Percentiles rank a stretch among this genome's conserved stretches.
These are phyloP conservation scores for Montipora capitata DNA, from an alignment of 92 coral and sea anemone genomes.

Conservation along the genomic window DNA sequence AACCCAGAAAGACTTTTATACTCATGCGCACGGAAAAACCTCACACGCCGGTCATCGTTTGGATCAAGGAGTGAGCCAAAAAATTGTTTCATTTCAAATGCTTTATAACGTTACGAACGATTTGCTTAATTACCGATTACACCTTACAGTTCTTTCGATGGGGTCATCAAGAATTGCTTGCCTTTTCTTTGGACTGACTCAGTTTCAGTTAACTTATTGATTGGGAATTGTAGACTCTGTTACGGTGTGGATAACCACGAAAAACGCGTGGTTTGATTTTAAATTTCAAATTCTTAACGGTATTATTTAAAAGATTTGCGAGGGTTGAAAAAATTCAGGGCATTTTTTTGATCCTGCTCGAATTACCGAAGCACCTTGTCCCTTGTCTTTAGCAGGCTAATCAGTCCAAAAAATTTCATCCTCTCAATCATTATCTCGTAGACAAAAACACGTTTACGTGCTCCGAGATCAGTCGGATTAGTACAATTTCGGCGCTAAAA, in stretches of 20 bases:
- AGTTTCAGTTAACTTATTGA: background rate
- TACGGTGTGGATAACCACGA: background rate
- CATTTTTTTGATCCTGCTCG: background rate
- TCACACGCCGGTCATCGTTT: background rate
- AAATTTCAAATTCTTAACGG: background rate
- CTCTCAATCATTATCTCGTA: conserved; percentile 27
- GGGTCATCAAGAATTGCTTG: conserved; percentile 9
- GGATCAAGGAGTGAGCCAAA: background rate
- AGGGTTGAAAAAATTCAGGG: background rate
- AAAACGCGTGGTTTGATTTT: background rate
- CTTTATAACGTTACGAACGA: background rate
- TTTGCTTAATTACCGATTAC: background rate
- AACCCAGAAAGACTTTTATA: conserved; percentile 9
- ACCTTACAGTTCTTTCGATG: conserved; percentile 4
- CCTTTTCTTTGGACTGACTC: conserved; percentile 4
- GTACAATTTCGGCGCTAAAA: conserved; percentile 13
- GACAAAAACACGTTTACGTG: conserved; percentile 24
- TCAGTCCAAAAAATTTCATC: conserved; percentile 56
- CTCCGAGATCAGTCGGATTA: conserved; percentile 10
- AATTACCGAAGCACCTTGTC: conserved; percentile 28
- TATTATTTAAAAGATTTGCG: background rate
- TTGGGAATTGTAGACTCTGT: conserved; percentile 20
- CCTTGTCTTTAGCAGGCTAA: conserved; percentile 40
- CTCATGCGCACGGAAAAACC: background rate
- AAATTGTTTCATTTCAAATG: background rate